Base-by-base conservation (phyloP, 1,140 invertebrate species). In the Ephestia elutella region DNA sequence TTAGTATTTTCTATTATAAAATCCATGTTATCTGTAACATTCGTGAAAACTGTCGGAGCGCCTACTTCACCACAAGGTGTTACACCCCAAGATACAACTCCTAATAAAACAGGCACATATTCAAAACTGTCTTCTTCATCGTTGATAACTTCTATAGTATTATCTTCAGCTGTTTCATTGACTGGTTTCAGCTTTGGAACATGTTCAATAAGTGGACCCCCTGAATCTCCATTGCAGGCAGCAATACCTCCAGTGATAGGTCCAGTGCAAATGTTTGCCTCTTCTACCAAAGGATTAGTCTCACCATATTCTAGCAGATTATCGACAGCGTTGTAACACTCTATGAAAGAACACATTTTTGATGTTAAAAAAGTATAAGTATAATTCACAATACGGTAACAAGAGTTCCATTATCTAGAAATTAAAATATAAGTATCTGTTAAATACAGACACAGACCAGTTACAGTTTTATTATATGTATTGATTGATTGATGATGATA, bases 51-150 rank as follows among this genome's bases (percentile, higher is more conserved):
- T 0, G 93, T 93, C 0, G 94, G 94, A 0, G 90, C 82, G 15
- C 91, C 90, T 65, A 76, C 81, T 18, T 79, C 66, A 2, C 93
- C 93, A 67, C 94, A 94, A 62, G 94, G 95, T 44, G 91, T 89
- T 28, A 92, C 82, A 11, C 94, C 94, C 93, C 93, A 95, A 1
- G 94, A 95, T 0, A 95, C 94, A n/a, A 95, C 81, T 18, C 95
- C 95, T 58, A 95, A 71, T 60, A 90, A 49, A 13, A 82, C 68
- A 28, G 73, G 73, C 19, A 66, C 56, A 19, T 58, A 51, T 53
- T 70, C 57, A 44, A 44, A 15, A 44, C n/a, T 44, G 9, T 32
- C 30, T 44, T 44, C 38, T 44, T 44, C n/a, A 15, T 44, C 38
- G n/a, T 2, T 44, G 5, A 44, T 44, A 21, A 59, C 56, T 19